These are phyloP conservation scores for Chloroceryle amazona DNA, from an alignment of 2,797 vertebrate species.

Conservation along the genomic window DNA sequence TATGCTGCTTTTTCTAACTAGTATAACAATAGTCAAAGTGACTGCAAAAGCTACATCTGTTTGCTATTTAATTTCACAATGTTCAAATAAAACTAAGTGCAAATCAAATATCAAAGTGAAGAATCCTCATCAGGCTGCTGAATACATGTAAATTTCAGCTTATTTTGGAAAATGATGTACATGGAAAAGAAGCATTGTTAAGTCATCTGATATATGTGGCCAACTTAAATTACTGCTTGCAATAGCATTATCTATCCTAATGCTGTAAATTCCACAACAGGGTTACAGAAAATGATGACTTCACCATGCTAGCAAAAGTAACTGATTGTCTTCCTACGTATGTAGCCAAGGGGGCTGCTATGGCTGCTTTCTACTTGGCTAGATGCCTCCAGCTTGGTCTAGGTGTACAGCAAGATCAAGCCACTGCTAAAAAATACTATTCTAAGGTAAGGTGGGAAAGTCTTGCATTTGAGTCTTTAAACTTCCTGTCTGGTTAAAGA, in stretches of 20 bases:
- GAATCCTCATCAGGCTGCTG: not conserved
- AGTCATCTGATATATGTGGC: not conserved
- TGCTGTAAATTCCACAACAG: conserved; percentile 62
- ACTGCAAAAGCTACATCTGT: not conserved
- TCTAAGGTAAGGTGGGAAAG: conserved; percentile 73
- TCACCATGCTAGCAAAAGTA: conserved; percentile 63
- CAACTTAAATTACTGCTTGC: not conserved
- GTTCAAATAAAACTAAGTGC: not conserved
- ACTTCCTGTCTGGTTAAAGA: not conserved
- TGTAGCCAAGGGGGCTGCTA: conserved; percentile 79
- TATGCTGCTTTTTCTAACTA: not conserved
- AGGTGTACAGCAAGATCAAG: conserved; percentile 75
- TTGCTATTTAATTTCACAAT: not conserved
- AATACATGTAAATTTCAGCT: not conserved
- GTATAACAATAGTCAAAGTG: not conserved
- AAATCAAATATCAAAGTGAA: not conserved
- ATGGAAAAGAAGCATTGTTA: not conserved
- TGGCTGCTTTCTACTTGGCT: conserved; percentile 84
- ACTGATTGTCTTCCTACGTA: conserved; percentile 80
- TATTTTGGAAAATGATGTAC: not conserved
- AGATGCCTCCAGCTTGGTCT: conserved; percentile 84
- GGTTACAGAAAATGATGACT: conserved; percentile 72
- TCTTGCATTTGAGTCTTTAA: not conserved
- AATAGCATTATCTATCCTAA: not conserved
- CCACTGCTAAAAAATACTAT: conserved; percentile 75